These are phyloP conservation scores for Craniophora ligustri DNA, from an alignment of 2,888 invertebrate species.

Conservation along the genomic window DNA sequence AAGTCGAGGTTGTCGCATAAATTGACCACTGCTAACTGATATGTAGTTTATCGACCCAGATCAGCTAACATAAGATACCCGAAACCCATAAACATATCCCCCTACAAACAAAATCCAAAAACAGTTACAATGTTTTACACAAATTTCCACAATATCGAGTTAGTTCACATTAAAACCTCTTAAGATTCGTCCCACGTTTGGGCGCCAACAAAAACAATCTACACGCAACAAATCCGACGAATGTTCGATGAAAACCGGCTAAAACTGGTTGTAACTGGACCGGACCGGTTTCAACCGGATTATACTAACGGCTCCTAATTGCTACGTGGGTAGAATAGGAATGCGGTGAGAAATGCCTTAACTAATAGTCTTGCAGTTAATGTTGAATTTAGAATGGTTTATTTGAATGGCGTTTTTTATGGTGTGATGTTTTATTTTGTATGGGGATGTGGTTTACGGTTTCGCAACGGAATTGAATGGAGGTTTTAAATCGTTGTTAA, in stretches of 20 bases:
- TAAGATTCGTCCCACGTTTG: constrained; percentile 67
- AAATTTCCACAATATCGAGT: constrained; percentile 53
- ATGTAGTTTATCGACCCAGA: constrained; percentile 40
- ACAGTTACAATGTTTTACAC: constrained; percentile 51
- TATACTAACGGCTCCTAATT: constrained; percentile 80
- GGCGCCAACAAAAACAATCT: constrained; percentile 68
- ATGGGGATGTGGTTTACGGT: constrained; percentile 21
- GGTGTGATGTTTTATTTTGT: constrained; percentile 31
- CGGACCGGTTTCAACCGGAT: constrained; percentile 61
- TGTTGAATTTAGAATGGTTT: constrained; percentile 55
- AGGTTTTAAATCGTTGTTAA: constrained; percentile 12
- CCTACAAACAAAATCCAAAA: constrained; percentile 44
- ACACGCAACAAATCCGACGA: constrained; percentile 81
- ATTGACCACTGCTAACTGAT: constrained; percentile 4
- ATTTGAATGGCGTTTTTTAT: constrained; percentile 50
- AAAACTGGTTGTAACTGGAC: constrained; percentile 58
- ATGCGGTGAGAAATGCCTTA: constrained; percentile 55
- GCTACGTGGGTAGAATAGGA: constrained; percentile 78
- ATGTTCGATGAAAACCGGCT: constrained; percentile 59
- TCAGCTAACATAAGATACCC: constrained; percentile 25
- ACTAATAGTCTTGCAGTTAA: constrained; percentile 58
- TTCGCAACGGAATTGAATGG: not conserved
- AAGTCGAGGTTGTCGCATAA: not conserved
- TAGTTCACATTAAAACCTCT: constrained; percentile 55
- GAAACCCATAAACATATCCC: constrained; percentile 32